phyloP scores from a whole-genome alignment of 2,113 vertebrate genomes.

The Thalassoma bifasciatum region DNA sequence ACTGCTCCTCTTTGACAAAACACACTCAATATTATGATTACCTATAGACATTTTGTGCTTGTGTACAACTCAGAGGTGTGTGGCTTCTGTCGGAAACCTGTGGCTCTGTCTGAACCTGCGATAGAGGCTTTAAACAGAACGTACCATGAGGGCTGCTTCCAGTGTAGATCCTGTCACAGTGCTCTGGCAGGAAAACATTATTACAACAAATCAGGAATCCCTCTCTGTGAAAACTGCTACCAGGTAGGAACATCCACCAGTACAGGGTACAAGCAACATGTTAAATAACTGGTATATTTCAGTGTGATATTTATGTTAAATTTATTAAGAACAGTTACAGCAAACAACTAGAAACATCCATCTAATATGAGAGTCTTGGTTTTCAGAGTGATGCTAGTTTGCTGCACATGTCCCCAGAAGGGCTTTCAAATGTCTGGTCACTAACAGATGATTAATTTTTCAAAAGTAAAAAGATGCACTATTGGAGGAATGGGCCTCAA shows the following conservation, averaged over 20 bases:
- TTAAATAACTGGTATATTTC: no score
- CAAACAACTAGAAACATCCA: no score
- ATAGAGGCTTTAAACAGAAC: conserved; percentile 91
- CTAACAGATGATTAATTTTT: not conserved
- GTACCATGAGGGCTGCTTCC: conserved; percentile 92
- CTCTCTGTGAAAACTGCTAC: conserved; percentile 90
- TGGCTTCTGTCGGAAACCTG: conserved; percentile 91
- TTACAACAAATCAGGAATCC: conserved; percentile 91
- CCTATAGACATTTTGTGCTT: conserved; percentile 41
- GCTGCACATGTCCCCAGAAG: no score
- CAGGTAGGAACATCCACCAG: conserved; percentile 81
- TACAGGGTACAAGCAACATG: not conserved
- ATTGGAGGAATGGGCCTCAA: no score
- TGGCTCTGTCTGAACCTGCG: conserved; percentile 78
- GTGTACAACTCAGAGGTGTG: conserved; percentile 86
- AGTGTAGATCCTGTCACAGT: conserved; percentile 88
- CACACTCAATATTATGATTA: conserved; percentile 2
- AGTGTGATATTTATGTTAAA: not conserved
- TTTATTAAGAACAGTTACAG: no score
- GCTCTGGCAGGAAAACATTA: conserved; percentile 89
- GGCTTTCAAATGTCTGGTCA: not conserved
- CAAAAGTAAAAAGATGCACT: not conserved
- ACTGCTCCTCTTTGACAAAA: not conserved
- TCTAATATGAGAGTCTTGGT: no score
- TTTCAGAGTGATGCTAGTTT: no score